Base-by-base conservation (phyloP, 2,113 vertebrate species). In the Dromiciops gliroides region DNA sequence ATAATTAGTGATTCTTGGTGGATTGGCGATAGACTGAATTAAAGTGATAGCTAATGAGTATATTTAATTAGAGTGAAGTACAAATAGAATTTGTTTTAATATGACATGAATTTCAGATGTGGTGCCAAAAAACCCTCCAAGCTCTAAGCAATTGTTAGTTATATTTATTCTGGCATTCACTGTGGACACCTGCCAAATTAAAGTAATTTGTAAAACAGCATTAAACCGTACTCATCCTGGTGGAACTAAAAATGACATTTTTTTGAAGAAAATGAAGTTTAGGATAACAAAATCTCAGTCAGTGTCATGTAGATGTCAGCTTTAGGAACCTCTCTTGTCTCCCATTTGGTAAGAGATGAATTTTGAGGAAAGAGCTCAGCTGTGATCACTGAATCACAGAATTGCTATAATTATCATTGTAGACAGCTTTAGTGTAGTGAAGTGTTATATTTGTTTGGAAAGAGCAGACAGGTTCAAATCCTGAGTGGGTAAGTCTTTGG, bases 161-260 rank as follows among this genome's bases (percentile, higher is more conserved):
- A 0, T 95, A 67, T 98, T 96, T 92, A 60, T 95, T 96, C 97
- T 96, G 97, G 96, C 95, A 95, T 92, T 91, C 0, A 1, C 93
- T 90, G n/a, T 93, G 94, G 94, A 56, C 67, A 50, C 11, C 48
- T 93, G 91, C 93, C 93, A 91, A 89, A 91, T 90, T 89, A n/a
- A 88, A 56, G 88, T 8, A 56, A 92, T 92, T 95, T 91, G 44
- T 89, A 95, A 67, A 93, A 53, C 93, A 23, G 23, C 92, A 94
- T 93, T 92, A n/a, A 91, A 88, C 89, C 7, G 37, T 31, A 19
- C 51, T 49, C 88, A 22, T 53, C 60, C 50, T 31, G 51, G 89
- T 56, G 91, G 94, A 94, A 94, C 56, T 95, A 95, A 97, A 98
- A 97, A 94, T 94, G 95, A 26, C 44, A 53, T 31, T 93, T 88